Conservation (phyloP, 2,113 vertebrate genomes). For the Oreotrochilus melanogaster region DNA sequence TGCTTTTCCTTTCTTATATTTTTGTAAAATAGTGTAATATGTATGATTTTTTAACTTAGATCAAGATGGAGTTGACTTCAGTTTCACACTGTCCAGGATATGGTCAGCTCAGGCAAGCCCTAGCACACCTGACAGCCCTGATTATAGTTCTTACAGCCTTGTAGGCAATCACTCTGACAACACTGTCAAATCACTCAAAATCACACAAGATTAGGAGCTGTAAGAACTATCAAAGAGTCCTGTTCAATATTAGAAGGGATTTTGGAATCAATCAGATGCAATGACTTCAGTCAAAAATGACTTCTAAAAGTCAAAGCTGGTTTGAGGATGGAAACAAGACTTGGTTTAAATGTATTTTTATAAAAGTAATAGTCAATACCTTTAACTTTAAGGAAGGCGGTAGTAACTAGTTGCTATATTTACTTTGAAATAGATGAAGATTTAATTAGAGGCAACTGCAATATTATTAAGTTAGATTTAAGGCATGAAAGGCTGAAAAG, state of each 20-base stretch:
- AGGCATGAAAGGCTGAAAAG: neutral
- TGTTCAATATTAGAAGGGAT: neutral
- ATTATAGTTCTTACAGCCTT: neutral
- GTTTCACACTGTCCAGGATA: neutral
- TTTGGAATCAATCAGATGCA: neutral
- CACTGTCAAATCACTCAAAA: neutral
- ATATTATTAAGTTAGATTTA: neutral
- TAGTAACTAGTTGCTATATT: neutral
- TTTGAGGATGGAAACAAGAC: neutral
- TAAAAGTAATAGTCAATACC: neutral
- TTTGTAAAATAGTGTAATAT: neutral
- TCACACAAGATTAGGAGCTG: neutral
- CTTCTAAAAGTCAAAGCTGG: neutral
- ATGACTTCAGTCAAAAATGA: neutral
- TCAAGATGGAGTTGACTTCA: neutral
- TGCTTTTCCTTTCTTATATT: neutral
- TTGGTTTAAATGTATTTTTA: neutral
- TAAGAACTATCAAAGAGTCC: neutral
- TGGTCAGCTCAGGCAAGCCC: neutral
- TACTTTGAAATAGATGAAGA: neutral
- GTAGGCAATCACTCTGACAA: neutral
- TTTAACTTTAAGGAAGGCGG: neutral
- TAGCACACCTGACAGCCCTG: neutral
- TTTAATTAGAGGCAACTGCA: neutral
- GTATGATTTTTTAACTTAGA: neutral